These are phyloP conservation scores for Onthophagus sagittarius DNA, from an alignment of 2,888 invertebrate genomes.

Conservation along the genomic window DNA sequence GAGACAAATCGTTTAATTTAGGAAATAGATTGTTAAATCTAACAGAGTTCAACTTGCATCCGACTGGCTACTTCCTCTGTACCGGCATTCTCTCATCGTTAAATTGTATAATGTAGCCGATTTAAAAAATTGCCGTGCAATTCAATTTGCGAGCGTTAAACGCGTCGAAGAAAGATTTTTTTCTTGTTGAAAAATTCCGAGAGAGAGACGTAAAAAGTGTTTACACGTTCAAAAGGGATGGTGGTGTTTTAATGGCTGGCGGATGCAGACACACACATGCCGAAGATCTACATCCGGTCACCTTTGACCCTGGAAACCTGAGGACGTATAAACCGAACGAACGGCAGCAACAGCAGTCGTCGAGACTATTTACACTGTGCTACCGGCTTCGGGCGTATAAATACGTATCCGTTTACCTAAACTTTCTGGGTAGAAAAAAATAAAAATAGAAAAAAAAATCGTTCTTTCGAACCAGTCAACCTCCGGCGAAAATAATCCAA, in stretches of 20 bases:
- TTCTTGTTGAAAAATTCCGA: conserved; percentile 14
- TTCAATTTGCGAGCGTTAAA: conserved; percentile 36
- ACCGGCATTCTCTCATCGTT: conserved; percentile 47
- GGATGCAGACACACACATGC: conserved; percentile 46
- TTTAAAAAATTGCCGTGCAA: conserved; percentile 48
- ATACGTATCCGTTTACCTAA: conserved; percentile 2
- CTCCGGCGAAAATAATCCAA: not conserved
- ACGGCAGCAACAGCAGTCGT: not conserved
- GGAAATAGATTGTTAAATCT: conserved; percentile 53
- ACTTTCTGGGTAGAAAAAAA: not conserved
- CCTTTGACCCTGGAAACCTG: conserved; percentile 39
- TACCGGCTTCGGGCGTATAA: not conserved
- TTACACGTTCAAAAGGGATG: conserved; percentile 22
- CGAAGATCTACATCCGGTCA: conserved; percentile 45
- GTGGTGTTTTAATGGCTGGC: conserved; percentile 35
- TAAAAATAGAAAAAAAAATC: not conserved
- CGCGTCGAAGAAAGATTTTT: conserved; percentile 24
- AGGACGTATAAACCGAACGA: conserved; percentile 19
- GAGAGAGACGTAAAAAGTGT: not conserved
- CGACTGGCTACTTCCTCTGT: conserved; percentile 51
- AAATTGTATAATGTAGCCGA: conserved; percentile 50
- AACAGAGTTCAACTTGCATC: conserved; percentile 50
- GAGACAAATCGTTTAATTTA: conserved; percentile 42
- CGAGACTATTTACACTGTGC: not conserved
- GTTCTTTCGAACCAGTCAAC: not conserved